Percentiles rank a stretch among this genome's conserved stretches.
These are phyloP conservation scores for Watsonalla cultraria DNA, from an alignment of 2,888 invertebrate genomes.

Conservation along the genomic window DNA sequence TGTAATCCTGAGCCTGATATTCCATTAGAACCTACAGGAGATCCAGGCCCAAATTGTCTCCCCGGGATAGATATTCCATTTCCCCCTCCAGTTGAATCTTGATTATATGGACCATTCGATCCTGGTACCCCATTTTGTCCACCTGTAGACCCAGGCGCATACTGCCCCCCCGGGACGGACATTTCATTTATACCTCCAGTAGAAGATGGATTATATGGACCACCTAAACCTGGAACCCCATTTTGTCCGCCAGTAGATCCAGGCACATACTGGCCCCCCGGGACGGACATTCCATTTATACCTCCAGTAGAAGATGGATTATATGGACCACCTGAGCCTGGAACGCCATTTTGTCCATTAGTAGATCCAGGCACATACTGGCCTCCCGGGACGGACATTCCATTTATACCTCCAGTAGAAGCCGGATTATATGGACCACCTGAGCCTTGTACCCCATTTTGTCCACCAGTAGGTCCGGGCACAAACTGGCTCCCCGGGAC, in stretches of 20 bases:
- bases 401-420: not conserved
- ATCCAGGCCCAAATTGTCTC: constrained; percentile 10
- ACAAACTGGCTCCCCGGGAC: not conserved
- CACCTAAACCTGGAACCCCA: not conserved
- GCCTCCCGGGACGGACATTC: constrained; percentile 4
- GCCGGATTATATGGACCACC: not conserved
- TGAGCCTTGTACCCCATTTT: constrained; percentile 1
- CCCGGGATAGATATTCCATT: constrained; percentile 1
- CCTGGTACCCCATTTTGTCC: constrained; percentile 3
- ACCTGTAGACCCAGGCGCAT: constrained; percentile 3
- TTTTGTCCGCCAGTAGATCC: constrained; percentile 2
- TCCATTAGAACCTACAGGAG: constrained; percentile 4
- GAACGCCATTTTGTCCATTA: constrained; percentile 9
- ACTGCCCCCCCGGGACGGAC: constrained; percentile 3
- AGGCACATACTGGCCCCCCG: constrained; percentile 3
- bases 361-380: constrained; percentile 6
- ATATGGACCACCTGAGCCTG: constrained; percentile 4
- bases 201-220: no score
- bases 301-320: constrained; percentile 8
- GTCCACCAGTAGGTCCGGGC: constrained; percentile 8
- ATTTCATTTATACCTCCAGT: constrained; percentile 1
- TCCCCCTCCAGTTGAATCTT: constrained; percentile 5
- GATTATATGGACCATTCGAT: constrained; percentile 5
- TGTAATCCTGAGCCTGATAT: constrained; percentile 4
- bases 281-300: constrained; percentile 1